A percentile compares a stretch with the other conserved stretches of the same genome.
These are phyloP conservation scores for Ctenochaetus hawaiiensis DNA, from an alignment of 2,797 vertebrate species.

Conservation along the genomic window DNA sequence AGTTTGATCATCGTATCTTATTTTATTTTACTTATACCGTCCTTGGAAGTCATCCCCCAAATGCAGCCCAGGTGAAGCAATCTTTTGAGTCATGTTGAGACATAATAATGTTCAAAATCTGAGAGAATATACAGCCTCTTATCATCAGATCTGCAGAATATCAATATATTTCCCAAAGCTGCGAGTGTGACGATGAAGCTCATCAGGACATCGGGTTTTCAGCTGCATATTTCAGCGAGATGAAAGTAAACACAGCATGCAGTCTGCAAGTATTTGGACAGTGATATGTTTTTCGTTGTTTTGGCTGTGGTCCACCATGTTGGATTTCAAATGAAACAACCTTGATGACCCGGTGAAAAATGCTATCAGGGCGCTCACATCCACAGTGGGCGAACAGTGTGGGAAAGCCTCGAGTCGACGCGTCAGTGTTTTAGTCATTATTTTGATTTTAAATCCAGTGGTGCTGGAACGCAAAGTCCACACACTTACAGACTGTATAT, in stretches of 20 bases:
- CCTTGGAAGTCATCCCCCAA: no score
- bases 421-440: neutral
- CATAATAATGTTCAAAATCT: no score
- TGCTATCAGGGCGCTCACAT: slow-evolving; percentile 13
- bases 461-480: neutral
- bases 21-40: no score
- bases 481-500: neutral
- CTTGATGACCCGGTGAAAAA: neutral
- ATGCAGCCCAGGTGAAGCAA: no score
- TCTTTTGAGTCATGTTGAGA: no score
- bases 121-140: no score
- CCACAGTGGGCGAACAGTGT: slow-evolving; percentile 1
- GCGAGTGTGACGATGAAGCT: no score
- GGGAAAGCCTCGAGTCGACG: slow-evolving; percentile 14
- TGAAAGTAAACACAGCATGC: slow-evolving; percentile 14
- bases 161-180: no score
- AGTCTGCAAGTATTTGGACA: slow-evolving; percentile 25
- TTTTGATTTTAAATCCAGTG: slow-evolving; percentile 1
- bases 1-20: no score
- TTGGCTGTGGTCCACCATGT: slow-evolving; percentile 30
- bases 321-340: slow-evolving; percentile 36
- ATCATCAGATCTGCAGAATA: no score
- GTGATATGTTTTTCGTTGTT: slow-evolving; percentile 27
- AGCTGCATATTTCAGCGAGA: neutral
- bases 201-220: neutral